Conservation (phyloP, 1,140 invertebrate genomes). For the Drosophila dunni region DNA sequence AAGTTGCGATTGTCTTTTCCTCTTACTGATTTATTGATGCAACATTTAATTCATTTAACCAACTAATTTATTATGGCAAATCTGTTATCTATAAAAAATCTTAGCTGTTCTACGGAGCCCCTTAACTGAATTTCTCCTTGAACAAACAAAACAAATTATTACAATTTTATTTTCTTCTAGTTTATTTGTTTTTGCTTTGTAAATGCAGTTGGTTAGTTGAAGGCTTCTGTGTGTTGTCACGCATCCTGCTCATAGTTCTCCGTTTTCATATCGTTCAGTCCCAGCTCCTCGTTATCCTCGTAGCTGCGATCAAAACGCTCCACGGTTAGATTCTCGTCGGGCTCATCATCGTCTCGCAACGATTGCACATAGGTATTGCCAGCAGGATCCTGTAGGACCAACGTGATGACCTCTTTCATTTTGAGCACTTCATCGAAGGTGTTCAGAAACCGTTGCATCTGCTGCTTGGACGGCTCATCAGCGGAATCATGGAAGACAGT, state of each 20-base stretch:
- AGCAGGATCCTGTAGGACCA: slow-evolving; percentile 97
- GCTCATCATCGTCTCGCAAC: slow-evolving; percentile 89
- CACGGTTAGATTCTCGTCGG: slow-evolving; percentile 90
- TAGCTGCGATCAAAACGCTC: slow-evolving; percentile 92
- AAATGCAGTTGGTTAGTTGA: slow-evolving; percentile 31
- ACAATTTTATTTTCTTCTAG: neutral
- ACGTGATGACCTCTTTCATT: slow-evolving; percentile 88
- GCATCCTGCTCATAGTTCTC: slow-evolving; percentile 86
- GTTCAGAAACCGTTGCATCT: slow-evolving; percentile 86
- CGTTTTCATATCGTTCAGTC: slow-evolving; percentile 98
- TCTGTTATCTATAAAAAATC: too few species aligned
- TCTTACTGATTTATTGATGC: too few species aligned
- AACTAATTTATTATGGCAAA: too few species aligned
- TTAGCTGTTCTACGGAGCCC: too few species aligned
- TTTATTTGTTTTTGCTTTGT: slow-evolving; percentile 1
- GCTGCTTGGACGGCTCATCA: slow-evolving; percentile 85
- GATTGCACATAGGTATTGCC: slow-evolving; percentile 99
- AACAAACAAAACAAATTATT: neutral
- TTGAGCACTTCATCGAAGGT: slow-evolving; percentile 90
- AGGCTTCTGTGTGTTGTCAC: slow-evolving; percentile 55
- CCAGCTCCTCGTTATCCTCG: slow-evolving; percentile 98
- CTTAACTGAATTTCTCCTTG: neutral
- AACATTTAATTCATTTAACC: too few species aligned
- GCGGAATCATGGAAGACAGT: slow-evolving; percentile 92
- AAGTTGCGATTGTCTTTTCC: too few species aligned